Conservation (phyloP, 2,888 invertebrate genomes). For the Apoda limacodes region DNA sequence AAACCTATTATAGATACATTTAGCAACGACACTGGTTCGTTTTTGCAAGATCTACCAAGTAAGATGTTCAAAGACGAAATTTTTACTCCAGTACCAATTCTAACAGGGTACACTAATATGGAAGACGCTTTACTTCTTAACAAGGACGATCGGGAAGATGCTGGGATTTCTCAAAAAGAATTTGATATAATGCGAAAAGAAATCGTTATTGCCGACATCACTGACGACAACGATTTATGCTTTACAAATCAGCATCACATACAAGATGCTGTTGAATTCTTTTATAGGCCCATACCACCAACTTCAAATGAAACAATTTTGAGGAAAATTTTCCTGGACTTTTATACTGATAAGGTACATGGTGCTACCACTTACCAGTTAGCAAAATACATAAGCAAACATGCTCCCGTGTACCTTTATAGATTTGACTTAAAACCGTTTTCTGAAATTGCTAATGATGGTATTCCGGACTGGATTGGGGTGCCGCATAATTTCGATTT, state of each 20-base stretch:
- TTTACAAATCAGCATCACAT: conserved; percentile 75
- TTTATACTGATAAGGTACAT: conserved; percentile 81
- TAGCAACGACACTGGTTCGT: conserved; percentile 74
- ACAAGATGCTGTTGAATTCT: conserved; percentile 80
- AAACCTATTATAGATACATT: conserved; percentile 83
- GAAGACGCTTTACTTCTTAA: conserved; percentile 79
- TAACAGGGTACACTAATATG: conserved; percentile 86
- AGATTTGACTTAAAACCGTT: conserved; percentile 81
- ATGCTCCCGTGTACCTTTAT: conserved; percentile 75
- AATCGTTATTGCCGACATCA: conserved; percentile 71
- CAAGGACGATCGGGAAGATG: conserved; percentile 68
- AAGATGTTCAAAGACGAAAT: conserved; percentile 71
- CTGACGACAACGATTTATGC: conserved; percentile 66
- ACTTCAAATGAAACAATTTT: conserved; percentile 71
- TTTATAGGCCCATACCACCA: conserved; percentile 77
- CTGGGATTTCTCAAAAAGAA: conserved; percentile 69
- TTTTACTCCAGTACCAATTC: conserved; percentile 76
- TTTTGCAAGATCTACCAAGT: conserved; percentile 76
- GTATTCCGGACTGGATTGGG: conserved; percentile 81
- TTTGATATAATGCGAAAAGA: conserved; percentile 75
- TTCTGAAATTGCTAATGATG: conserved; percentile 72
- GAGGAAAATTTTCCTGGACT: conserved; percentile 75
- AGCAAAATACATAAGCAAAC: conserved; percentile 73
- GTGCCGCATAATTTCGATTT: conserved; percentile 87
- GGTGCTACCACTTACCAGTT: conserved; percentile 78